Evolutionary conservation across 2,888 invertebrate genomes (phyloP), one percentile per base, ranked within the genome.

Genomic region (Subacronicta megacephala): DNA sequence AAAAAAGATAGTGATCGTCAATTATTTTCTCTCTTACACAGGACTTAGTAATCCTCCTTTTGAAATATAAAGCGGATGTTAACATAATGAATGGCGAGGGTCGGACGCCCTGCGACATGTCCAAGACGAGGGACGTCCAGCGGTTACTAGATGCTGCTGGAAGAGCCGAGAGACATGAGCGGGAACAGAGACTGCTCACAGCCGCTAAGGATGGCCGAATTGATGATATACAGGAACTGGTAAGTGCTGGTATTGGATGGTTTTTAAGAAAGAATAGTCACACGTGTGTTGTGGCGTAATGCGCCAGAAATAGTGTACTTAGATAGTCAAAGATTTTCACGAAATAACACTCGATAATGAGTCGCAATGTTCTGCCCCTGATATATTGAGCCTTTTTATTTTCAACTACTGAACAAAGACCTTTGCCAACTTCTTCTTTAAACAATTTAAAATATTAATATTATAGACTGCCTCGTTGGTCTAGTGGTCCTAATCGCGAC

Each of bases 11-110:
- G 4, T 36, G 5, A 13, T 1, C n/a, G 3, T 40, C 12, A 7
- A 12, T 31, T 16, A 13, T 20, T 13, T 7, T 16, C 15, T 38
- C 3, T 41, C 9, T 46, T 15, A 7, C 0, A 51, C 81, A 96
- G 96, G 96, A 96, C 57, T 82, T 96, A 54, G 96, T 96, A 17
- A 94, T 95, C 37, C 83, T 95, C 0, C 88, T 96, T 0, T 80
- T 96, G 6, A 93, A 95, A 68, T 86, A 95, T 81, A 95, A 95
- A 81, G 96, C 96, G 0, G 95, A 96, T 67, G 95, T 96, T 0
- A 94, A 94, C 62, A 90, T 96, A 45, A 94, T 95, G 84, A 96
- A 96, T 75, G 95, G 95, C 0, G 96, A 96, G 75, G 96, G 96
- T 0, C 92, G 95, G 18, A 95, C 94, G 0, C 95, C 96, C 0